A percentile compares a stretch with the other conserved stretches of the same genome.
These are phyloP conservation scores for Oryzias sinensis DNA, from an alignment of 2,797 vertebrate species.

Conservation along the genomic window DNA sequence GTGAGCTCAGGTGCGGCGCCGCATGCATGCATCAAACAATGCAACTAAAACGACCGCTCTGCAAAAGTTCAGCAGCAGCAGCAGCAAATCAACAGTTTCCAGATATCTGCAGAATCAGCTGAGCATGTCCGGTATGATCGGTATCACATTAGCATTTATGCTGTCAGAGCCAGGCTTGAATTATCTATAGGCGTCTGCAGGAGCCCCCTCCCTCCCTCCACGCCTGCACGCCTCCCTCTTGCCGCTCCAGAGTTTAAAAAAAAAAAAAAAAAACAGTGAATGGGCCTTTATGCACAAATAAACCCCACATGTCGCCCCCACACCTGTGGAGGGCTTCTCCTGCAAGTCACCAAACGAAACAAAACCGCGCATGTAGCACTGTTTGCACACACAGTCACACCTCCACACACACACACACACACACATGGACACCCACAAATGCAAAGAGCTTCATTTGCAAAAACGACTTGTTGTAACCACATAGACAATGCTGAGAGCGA, in stretches of 20 bases:
- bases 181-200: neutral
- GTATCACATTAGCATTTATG: neutral
- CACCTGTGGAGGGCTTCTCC: slow-evolving; percentile 64
- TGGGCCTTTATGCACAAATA: slow-evolving; percentile 66
- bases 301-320: slow-evolving; percentile 60
- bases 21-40: no score
- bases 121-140: neutral
- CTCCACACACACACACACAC: slow-evolving; percentile 6
- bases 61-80: slow-evolving; percentile 16
- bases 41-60: neutral
- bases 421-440: slow-evolving; percentile 25
- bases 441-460: slow-evolving; percentile 49
- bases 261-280: slow-evolving; percentile 37
- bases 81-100: neutral
- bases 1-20: no score
- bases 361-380: slow-evolving; percentile 8
- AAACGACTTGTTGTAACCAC: slow-evolving; percentile 58
- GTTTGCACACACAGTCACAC: slow-evolving; percentile 1
- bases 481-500: slow-evolving; percentile 48
- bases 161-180: neutral
- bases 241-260: slow-evolving; percentile 4
- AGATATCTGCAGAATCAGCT: neutral
- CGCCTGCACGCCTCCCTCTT: neutral
- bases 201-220: neutral
- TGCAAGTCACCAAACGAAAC: slow-evolving; percentile 22